Percentiles rank a stretch among this genome's conserved stretches.
Conservation (phyloP, 1,140 invertebrate species). For the Coelopa frigida region DNA sequence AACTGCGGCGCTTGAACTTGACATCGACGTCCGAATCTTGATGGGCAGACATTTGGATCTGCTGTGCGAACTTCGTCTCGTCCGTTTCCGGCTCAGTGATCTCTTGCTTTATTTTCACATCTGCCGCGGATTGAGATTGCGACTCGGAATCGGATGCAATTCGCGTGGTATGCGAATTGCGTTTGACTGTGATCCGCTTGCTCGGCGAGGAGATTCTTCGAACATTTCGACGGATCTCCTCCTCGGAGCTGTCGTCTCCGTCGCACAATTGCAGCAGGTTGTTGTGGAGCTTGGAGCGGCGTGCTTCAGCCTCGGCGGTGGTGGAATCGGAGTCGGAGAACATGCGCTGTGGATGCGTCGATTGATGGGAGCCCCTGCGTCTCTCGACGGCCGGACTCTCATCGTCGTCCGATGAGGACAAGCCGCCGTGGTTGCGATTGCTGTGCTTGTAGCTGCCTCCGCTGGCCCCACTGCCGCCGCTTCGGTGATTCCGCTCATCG, state of each 20-base stretch:
- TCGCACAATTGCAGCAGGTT: slow-evolving; percentile 36
- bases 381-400: background rate
- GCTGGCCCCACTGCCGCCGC: slow-evolving; percentile 21
- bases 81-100: slow-evolving; percentile 13
- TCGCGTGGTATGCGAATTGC: slow-evolving; percentile 50
- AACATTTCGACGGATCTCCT: slow-evolving; percentile 30
- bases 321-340: slow-evolving; percentile 34
- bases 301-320: slow-evolving; percentile 12
- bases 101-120: slow-evolving; percentile 39
- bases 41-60: slow-evolving; percentile 29
- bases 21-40: slow-evolving; percentile 3
- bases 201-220: slow-evolving; percentile 19
- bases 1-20: slow-evolving; percentile 1
- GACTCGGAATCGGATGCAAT: slow-evolving; percentile 53
- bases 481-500: slow-evolving; percentile 38
- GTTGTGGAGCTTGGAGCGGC: slow-evolving; percentile 27
- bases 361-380: slow-evolving; percentile 12
- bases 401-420: slow-evolving; percentile 28
- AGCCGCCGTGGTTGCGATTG: slow-evolving; percentile 17
- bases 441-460: slow-evolving; percentile 31
- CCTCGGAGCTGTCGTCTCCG: slow-evolving; percentile 42
- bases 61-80: slow-evolving; percentile 29
- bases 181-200: slow-evolving; percentile 46
- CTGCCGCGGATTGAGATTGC: slow-evolving; percentile 31
- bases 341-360: slow-evolving; percentile 21